Percentiles rank a stretch among this genome's conserved stretches.
Conservation (phyloP, 1,140 invertebrate genomes). For the Camponotus pennsylvanicus region DNA sequence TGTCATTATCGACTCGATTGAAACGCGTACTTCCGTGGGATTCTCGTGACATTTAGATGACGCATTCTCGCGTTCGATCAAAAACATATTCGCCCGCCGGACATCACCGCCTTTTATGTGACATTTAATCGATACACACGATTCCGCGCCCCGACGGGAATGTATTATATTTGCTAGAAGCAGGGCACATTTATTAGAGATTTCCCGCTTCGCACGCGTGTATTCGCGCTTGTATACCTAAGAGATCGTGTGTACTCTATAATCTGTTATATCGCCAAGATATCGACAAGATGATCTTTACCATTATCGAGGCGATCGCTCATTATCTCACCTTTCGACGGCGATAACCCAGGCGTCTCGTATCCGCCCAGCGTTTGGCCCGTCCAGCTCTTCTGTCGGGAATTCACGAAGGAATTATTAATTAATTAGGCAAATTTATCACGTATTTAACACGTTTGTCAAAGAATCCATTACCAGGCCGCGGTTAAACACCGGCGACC, state of each 20-base stretch:
- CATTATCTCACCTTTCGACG: constrained; percentile 92
- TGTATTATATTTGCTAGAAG: constrained; percentile 39
- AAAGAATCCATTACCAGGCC: constrained; percentile 46
- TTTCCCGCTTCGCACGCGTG: constrained; percentile 4
- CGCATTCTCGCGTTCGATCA: constrained; percentile 52
- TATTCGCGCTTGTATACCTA: not conserved
- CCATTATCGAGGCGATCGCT: not conserved
- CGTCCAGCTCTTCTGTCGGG: constrained; percentile 93
- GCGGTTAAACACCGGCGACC: constrained; percentile 27
- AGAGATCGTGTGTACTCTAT: not conserved
- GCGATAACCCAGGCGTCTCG: constrained; percentile 99
- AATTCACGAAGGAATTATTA: constrained; percentile 52
- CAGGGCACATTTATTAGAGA: constrained; percentile 29
- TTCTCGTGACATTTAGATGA: constrained; percentile 59
- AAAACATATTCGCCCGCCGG: constrained; percentile 50
- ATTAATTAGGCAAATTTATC: constrained; percentile 63
- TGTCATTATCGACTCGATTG: constrained; percentile 51
- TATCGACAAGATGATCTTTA: not conserved
- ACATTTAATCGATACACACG: constrained; percentile 59
- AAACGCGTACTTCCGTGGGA: constrained; percentile 19
- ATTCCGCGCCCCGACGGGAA: constrained; percentile 44
- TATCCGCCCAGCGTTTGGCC: constrained; percentile 91
- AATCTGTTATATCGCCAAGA: not conserved
- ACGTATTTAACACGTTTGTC: constrained; percentile 34
- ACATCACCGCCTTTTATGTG: constrained; percentile 58